phyloP scores from a whole-genome alignment of 2,113 vertebrate species.

The Syngnathoides biaculeatus region DNA sequence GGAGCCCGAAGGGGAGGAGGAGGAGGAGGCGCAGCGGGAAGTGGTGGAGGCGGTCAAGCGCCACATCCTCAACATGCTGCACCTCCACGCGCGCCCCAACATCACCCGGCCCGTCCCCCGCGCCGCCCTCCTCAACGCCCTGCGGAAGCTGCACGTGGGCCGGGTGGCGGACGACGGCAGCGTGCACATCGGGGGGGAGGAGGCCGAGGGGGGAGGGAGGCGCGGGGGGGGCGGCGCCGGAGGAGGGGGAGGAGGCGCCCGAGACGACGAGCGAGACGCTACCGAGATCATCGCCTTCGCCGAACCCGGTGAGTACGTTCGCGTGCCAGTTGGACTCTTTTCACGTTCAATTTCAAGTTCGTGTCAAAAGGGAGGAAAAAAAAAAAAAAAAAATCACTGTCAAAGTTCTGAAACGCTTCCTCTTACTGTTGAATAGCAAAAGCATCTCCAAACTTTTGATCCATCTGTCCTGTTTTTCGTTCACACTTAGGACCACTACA shows the following conservation, averaged over 20 bases:
- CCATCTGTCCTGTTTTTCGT: too few species aligned
- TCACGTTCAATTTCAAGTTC: too few species aligned
- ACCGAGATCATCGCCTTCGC: conserved; percentile 98
- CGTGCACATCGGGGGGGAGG: conserved; percentile 90
- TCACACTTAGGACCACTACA: too few species aligned
- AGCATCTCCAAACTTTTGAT: background rate
- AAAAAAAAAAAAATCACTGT: too few species aligned
- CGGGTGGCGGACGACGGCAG: conserved; percentile 90
- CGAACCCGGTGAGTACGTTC: conserved; percentile 80
- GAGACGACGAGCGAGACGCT: conserved; percentile 74
- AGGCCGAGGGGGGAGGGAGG: conserved; percentile 65
- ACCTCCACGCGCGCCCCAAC: conserved; percentile 91
- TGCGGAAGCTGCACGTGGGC: conserved; percentile 95
- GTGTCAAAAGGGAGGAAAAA: too few species aligned
- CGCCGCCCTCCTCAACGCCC: conserved; percentile 92
- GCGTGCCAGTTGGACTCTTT: too few species aligned
- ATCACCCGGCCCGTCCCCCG: conserved; percentile 93
- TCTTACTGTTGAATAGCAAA: background rate
- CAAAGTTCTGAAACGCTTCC: too few species aligned
- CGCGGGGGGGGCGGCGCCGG: conserved; percentile 49
- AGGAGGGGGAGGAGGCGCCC: conserved; percentile 73
- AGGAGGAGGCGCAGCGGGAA: conserved; percentile 74
- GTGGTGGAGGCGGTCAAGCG: conserved; percentile 98
- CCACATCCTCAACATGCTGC: conserved; percentile 97
- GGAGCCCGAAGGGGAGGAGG: conserved; percentile 63